Conservation (phyloP, 2,797 vertebrate genomes). For the Chelon labrosus region DNA sequence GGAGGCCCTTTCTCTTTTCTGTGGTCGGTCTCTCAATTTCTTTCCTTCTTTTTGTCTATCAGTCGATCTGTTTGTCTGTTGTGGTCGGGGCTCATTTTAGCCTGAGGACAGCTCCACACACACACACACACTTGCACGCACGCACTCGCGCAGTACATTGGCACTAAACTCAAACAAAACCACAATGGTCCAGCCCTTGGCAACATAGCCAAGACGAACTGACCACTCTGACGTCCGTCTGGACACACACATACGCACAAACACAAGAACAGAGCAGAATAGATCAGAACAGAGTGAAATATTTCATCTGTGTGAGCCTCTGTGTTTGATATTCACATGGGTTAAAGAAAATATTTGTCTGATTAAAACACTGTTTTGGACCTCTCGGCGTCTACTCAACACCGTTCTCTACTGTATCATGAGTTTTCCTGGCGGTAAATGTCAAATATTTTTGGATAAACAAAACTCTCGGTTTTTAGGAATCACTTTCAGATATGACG, state of each 20-base stretch:
- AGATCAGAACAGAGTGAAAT: constrained; percentile 18
- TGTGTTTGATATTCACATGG: neutral
- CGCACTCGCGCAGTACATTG: constrained; percentile 47
- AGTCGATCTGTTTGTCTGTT: constrained; percentile 81
- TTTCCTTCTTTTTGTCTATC: constrained; percentile 74
- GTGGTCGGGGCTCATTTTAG: constrained; percentile 79
- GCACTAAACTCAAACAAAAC: constrained; percentile 76
- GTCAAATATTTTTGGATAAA: constrained; percentile 18
- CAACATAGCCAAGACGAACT: constrained; percentile 71
- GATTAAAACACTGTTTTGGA: neutral
- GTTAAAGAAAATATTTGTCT: neutral
- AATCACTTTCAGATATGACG: constrained; percentile 39
- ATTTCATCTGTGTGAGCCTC: constrained; percentile 20
- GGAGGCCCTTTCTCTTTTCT: constrained; percentile 70
- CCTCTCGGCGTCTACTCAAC: neutral
- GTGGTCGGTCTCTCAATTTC: constrained; percentile 61
- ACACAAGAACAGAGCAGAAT: constrained; percentile 28
- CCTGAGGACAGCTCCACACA: constrained; percentile 65
- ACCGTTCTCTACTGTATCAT: neutral
- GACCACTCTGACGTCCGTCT: constrained; percentile 80
- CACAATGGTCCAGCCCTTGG: constrained; percentile 82
- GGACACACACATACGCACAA: constrained; percentile 56
- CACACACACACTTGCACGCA: constrained; percentile 21
- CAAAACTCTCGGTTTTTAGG: constrained; percentile 10
- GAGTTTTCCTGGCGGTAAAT: constrained; percentile 5